These are phyloP conservation scores for Tethea ocularis DNA, from an alignment of 2,888 invertebrate species.

Conservation along the genomic window DNA sequence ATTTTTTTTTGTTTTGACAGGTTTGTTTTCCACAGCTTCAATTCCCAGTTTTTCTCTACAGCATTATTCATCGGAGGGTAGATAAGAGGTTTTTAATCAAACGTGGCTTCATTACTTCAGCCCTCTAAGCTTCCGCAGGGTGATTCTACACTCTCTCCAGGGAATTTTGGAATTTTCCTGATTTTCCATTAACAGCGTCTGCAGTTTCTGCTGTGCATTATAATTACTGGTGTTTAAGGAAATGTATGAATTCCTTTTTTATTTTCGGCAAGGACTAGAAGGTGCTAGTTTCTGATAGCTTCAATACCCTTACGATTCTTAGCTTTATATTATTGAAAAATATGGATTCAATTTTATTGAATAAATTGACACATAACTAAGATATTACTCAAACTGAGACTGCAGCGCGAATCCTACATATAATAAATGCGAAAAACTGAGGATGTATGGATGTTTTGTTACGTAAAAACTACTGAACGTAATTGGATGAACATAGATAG, in stretches of 20 bases:
- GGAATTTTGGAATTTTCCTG: constrained; percentile 36
- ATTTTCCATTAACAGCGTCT: constrained; percentile 46
- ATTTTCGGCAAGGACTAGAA: too few species aligned
- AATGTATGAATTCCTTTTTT: neutral
- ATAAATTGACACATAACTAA: too few species aligned
- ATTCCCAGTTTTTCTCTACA: neutral
- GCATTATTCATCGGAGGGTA: neutral
- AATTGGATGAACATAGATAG: too few species aligned
- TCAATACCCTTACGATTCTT: too few species aligned
- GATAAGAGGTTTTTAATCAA: constrained; percentile 41
- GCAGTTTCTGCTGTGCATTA: neutral
- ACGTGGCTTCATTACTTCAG: constrained; percentile 31
- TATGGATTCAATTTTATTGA: too few species aligned
- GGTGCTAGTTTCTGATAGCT: too few species aligned
- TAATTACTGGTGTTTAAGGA: neutral
- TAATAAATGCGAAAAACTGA: too few species aligned
- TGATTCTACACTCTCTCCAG: constrained; percentile 27
- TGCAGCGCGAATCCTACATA: too few species aligned
- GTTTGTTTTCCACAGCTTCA: neutral
- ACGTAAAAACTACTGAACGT: too few species aligned
- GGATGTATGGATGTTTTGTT: too few species aligned
- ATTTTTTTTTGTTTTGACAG: neutral
- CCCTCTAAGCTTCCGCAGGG: constrained; percentile 32
- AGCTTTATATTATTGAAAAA: too few species aligned
- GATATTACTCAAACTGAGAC: too few species aligned